Conservation (phyloP, 2,888 invertebrate genomes). For the Caenorhabditis imperialis region DNA sequence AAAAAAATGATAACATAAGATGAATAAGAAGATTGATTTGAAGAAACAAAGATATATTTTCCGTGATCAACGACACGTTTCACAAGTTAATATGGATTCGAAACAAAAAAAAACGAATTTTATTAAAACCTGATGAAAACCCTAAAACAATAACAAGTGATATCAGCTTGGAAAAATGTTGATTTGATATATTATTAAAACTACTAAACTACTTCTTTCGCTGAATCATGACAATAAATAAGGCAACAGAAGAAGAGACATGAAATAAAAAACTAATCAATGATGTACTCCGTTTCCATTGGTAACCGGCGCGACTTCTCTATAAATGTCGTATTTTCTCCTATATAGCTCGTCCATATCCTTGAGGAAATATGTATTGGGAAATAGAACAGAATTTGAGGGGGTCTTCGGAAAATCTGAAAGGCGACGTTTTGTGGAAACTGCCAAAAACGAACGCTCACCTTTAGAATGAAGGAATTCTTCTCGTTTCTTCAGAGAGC, state of each 20-base stretch:
- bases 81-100: too few species aligned
- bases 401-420: slow-evolving; percentile 20
- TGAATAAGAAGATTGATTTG: too few species aligned
- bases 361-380: slow-evolving; percentile 59
- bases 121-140: neutral
- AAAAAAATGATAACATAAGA: neutral
- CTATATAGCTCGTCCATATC: slow-evolving; percentile 54
- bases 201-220: too few species aligned
- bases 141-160: neutral
- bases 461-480: slow-evolving; percentile 59
- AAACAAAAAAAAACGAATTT: slow-evolving; percentile 1
- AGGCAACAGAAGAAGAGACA: too few species aligned
- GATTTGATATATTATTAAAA: too few species aligned
- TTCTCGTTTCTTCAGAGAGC: slow-evolving; percentile 61
- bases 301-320: slow-evolving; percentile 7
- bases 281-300: slow-evolving; percentile 43
- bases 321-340: slow-evolving; percentile 50
- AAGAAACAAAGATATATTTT: too few species aligned
- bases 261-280: slow-evolving; percentile 6
- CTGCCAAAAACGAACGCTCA: slow-evolving; percentile 20
- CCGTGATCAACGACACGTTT: neutral
- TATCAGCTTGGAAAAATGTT: too few species aligned
- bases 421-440: neutral
- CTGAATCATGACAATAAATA: too few species aligned
- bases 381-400: slow-evolving; percentile 44